Conservation (phyloP, 2,888 invertebrate genomes). For the Bombyx huttoni region DNA sequence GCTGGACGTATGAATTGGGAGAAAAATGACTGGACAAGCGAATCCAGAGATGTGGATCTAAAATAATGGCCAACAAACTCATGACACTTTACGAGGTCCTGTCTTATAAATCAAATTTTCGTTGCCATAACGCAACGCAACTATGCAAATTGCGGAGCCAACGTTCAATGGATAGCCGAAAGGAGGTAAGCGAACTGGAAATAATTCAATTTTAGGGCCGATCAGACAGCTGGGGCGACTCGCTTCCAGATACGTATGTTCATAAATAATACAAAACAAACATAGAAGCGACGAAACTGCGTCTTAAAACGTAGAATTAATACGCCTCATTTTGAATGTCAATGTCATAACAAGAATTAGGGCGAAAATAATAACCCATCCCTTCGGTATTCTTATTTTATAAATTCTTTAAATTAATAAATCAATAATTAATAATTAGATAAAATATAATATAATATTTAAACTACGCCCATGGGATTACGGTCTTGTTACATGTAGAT, state of each 20-base stretch:
- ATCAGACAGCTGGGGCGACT: constrained; percentile 31
- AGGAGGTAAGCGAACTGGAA: constrained; percentile 22
- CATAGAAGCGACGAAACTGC: constrained; percentile 1
- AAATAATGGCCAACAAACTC: constrained; percentile 14
- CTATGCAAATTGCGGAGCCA: constrained; percentile 32
- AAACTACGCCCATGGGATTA: too few relatives aligned
- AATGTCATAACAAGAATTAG: background rate
- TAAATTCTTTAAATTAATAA: too few relatives aligned
- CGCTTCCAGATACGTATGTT: constrained; percentile 33
- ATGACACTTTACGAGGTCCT: constrained; percentile 11
- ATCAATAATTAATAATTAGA: too few relatives aligned
- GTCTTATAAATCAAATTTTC: constrained; percentile 26
- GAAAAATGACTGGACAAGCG: constrained; percentile 16
- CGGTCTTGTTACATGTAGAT: too few relatives aligned
- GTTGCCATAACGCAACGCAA: constrained; percentile 15
- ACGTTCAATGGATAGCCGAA: constrained; percentile 14
- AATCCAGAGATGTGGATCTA: constrained; percentile 10
- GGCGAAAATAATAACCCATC: too few relatives aligned
- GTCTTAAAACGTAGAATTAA: background rate
- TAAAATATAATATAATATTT: too few relatives aligned
- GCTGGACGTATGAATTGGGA: constrained; percentile 13
- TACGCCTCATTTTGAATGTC: background rate
- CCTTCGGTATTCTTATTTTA: too few relatives aligned
- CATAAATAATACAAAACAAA: constrained; percentile 32
- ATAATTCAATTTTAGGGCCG: constrained; percentile 49